Base-by-base conservation (phyloP, 2,113 vertebrate genomes). In the Mirza zaza region DNA sequence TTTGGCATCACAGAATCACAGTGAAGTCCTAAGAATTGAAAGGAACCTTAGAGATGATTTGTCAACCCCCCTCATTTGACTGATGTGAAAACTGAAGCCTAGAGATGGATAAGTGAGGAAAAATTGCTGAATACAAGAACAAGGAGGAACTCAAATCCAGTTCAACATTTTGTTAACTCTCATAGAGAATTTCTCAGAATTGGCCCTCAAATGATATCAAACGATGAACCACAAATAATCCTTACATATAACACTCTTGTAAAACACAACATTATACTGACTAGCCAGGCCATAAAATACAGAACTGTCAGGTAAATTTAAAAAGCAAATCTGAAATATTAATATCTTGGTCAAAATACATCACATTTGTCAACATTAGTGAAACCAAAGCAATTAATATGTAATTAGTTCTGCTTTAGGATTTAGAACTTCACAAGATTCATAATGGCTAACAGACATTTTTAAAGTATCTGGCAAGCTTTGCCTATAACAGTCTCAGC, bases 41-140 rank as follows among this genome's bases (percentile, higher is more conserved):
- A 92, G 61, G 10, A 83, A 90, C 12, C n/a, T 80, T 90, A 92
- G 42, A 89, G 73, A 75, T 85, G 13, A 90, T 42, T 92, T 95
- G 70, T 85, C 50, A 93, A 81, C n/a, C 14, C 79, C 25, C 17
- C 11, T 80, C 45, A 80, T 75, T 59, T 90, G 84, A 73, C 18
- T 71, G 45, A 92, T n/a, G 23, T 91, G 20, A 83, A 90, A 81
- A 70, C 42, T 68, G 27, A 83, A 79, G 50, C 29, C 48, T 63
- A 81, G 8, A 82, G 29, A 77, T 50, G 27, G 32, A n/a, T 85
- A 73, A 39, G 4, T 23, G n/a, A 87, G 59, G 12, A 90, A 4
- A 79, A 71, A 68, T 1, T 61, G 36, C 55, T 77, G 18, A 87
- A 97, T 80, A 84, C 27, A 90, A 52, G 76, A 94, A 73, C 8